These are phyloP conservation scores for Nesometra sesokonis DNA, from an alignment of 35 echinoderm and acorn worm genomes.

Conservation along the genomic window DNA sequence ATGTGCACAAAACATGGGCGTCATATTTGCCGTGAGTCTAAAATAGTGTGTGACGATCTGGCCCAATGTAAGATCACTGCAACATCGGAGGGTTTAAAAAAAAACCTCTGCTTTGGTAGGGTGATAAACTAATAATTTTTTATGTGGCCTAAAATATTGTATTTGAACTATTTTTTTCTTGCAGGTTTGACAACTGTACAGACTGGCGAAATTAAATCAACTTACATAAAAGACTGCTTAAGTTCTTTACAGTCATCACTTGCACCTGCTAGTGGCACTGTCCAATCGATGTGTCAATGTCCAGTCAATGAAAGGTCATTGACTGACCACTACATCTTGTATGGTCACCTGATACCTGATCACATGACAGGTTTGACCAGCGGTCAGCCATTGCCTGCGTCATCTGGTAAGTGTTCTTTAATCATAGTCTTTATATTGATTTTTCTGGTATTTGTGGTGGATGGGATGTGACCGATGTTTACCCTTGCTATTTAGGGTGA, in stretches of 20 bases:
- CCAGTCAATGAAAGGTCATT: not conserved
- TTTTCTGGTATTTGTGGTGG: too few relatives aligned
- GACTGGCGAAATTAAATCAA: not conserved
- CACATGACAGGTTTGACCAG: not conserved
- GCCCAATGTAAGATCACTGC: too few relatives aligned
- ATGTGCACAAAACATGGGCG: too few relatives aligned
- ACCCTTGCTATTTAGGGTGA: too few relatives aligned
- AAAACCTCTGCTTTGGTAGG: too few relatives aligned
- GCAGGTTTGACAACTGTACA: not conserved
- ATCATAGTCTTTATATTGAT: not conserved
- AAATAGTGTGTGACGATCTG: too few relatives aligned
- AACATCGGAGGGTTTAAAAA: too few relatives aligned
- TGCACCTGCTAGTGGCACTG: not conserved
- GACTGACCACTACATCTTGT: not conserved
- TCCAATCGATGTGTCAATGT: not conserved
- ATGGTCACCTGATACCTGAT: not conserved
- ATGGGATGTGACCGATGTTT: too few relatives aligned
- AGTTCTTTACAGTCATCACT: not conserved
- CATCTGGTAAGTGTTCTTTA: not conserved
- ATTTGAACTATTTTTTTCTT: not conserved
- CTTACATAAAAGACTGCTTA: not conserved
- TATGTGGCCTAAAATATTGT: too few relatives aligned
- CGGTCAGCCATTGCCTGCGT: not conserved
- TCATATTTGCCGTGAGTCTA: too few relatives aligned
- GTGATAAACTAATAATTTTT: too few relatives aligned